A percentile compares a stretch with the other conserved stretches of the same genome.
Evolutionary conservation across 2,888 invertebrate genomes (phyloP).

Genomic region (Harmothoe impar): DNA sequence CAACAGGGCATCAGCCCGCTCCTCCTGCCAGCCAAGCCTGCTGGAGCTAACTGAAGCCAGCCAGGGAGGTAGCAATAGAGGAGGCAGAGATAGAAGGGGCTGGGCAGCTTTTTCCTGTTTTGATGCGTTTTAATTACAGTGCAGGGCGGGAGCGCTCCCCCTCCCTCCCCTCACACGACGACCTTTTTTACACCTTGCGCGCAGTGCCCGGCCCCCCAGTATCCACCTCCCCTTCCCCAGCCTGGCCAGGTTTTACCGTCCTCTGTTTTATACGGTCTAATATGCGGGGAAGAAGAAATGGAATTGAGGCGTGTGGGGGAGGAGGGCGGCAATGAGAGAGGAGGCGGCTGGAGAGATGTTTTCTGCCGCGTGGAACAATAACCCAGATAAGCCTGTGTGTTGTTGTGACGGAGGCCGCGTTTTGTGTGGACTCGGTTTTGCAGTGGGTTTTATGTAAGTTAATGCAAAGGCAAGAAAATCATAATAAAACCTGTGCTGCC

Average conservation of each 20-base stretch:
- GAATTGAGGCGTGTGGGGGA: neutral
- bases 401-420: constrained; percentile 1
- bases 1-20: neutral
- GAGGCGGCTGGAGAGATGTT: neutral
- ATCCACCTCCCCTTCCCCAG: neutral
- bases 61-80: neutral
- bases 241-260: neutral
- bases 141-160: neutral
- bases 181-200: constrained; percentile 21
- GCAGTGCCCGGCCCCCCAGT: neutral
- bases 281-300: constrained; percentile 1
- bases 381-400: constrained; percentile 15
- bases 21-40: too few relatives aligned
- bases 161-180: neutral
- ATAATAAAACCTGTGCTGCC: neutral
- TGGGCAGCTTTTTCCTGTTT: constrained; percentile 17
- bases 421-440: constrained; percentile 7
- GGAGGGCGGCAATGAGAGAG: neutral
- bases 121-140: constrained; percentile 41
- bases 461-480: neutral
- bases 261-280: constrained; percentile 30
- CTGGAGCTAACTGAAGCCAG: neutral
- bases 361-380: neutral
- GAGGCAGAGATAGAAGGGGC: neutral
- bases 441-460: constrained; percentile 2